Evolutionary conservation across 2,888 invertebrate genomes (phyloP).

Genomic region (Calliphora vomitoria): DNA sequence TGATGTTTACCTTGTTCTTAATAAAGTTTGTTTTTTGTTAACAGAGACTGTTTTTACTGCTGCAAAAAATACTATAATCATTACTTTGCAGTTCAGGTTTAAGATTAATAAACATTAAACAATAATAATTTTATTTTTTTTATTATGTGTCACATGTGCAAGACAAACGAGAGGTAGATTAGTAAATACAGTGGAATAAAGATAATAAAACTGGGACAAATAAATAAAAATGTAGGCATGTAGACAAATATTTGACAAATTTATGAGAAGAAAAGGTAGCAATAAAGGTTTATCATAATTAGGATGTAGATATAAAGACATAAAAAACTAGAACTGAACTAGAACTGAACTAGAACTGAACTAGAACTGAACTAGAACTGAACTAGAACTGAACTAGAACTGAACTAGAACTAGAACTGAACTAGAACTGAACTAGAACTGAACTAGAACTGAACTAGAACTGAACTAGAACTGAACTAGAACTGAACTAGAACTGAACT

Average conservation of each 20-base stretch:
- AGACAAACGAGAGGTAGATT: background rate
- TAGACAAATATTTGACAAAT: background rate
- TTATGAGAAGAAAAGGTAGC: too few relatives aligned
- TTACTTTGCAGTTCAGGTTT: constrained; percentile 42
- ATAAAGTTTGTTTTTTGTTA: constrained; percentile 55
- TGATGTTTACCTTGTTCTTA: constrained; percentile 66
- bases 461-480: too few relatives aligned
- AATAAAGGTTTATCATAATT: too few relatives aligned
- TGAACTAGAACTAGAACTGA: too few relatives aligned
- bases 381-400: too few relatives aligned
- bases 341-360: too few relatives aligned
- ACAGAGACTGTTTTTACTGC: constrained; percentile 1
- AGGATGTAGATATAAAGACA: too few relatives aligned
- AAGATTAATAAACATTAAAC: constrained; percentile 40
- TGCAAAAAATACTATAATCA: constrained; percentile 40
- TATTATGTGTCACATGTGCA: constrained; percentile 30
- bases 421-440: too few relatives aligned
- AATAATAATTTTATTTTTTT: constrained; percentile 35
- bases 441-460: too few relatives aligned
- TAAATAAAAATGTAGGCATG: background rate
- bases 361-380: too few relatives aligned
- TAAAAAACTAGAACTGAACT: too few relatives aligned
- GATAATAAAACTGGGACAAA: background rate
- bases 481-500: too few relatives aligned
- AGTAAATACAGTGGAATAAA: background rate